Conservation (phyloP, 2,113 vertebrate genomes). For the Microcebus ravelobensis region DNA sequence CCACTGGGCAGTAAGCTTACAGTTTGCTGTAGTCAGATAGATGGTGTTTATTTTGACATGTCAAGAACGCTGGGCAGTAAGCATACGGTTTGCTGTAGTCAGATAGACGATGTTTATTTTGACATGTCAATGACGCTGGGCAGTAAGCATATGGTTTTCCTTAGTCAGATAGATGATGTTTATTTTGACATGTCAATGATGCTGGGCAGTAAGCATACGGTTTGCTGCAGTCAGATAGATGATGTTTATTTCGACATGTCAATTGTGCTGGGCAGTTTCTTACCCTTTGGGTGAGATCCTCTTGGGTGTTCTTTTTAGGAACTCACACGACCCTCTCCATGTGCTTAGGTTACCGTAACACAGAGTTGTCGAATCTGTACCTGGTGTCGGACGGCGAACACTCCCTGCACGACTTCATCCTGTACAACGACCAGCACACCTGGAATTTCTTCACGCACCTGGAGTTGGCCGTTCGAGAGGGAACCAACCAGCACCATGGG, state of each 20-base stretch:
- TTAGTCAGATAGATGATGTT: no score
- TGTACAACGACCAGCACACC: conserved; percentile 81
- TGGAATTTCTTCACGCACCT: conserved; percentile 90
- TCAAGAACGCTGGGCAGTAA: no score
- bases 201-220: no score
- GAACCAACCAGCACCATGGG: not conserved
- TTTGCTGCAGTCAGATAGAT: no score
- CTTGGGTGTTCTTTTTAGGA: not conserved
- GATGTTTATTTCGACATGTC: no score
- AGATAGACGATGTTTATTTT: no score
- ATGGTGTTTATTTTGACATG: no score
- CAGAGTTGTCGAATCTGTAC: conserved; percentile 81
- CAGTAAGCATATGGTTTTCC: not conserved
- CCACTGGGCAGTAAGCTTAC: no score
- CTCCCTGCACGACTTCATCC: conserved; percentile 87
- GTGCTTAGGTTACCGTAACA: conserved; percentile 88
- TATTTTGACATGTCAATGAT: no score
- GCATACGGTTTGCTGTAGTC: no score
- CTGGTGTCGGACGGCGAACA: conserved; percentile 85
- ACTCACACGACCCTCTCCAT: accelerated
- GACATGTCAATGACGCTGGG: no score
- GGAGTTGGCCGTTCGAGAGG: conserved; percentile 87
- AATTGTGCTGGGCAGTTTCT: not conserved
- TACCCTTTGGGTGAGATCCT: not conserved
- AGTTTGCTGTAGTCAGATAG: no score